phyloP scores from a whole-genome alignment of 2,797 vertebrate genomes.

The Picus viridis region DNA sequence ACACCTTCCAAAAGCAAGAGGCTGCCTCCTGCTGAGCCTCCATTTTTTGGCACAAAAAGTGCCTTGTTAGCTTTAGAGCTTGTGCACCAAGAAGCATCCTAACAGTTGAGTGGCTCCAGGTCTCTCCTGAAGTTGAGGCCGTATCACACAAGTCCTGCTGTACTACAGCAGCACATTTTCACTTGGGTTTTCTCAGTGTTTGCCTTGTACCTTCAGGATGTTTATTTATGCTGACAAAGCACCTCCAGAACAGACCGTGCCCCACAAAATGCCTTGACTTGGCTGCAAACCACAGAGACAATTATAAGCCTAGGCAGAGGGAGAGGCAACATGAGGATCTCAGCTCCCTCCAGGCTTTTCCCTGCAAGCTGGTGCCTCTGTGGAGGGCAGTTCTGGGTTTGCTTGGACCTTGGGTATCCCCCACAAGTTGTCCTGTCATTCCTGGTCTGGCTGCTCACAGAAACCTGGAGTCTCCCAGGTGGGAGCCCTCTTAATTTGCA shows the following conservation, averaged over 20 bases:
- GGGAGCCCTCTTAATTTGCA: neutral
- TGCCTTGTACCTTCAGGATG: neutral
- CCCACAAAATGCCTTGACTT: constrained; percentile 7
- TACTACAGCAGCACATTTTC: neutral
- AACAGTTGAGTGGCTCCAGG: neutral
- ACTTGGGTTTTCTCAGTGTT: neutral
- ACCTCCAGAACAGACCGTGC: neutral
- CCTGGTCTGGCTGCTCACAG: neutral
- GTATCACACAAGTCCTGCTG: neutral
- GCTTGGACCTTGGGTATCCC: too few species aligned
- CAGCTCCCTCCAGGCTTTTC: neutral
- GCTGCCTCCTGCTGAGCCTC: neutral
- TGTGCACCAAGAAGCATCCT: neutral
- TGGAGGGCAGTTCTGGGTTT: neutral
- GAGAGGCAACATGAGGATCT: neutral
- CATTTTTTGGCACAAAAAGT: neutral
- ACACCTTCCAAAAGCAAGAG: neutral
- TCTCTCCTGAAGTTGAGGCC: neutral
- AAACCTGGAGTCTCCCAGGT: neutral
- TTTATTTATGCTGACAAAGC: constrained; percentile 14
- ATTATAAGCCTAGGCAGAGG: neutral
- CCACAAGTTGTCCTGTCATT: neutral
- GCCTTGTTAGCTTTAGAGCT: neutral
- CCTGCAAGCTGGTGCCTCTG: neutral
- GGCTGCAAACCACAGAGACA: constrained; percentile 25